These are phyloP conservation scores for Gallinago undulata DNA, from an alignment of 2,113 vertebrate species.

Conservation along the genomic window DNA sequence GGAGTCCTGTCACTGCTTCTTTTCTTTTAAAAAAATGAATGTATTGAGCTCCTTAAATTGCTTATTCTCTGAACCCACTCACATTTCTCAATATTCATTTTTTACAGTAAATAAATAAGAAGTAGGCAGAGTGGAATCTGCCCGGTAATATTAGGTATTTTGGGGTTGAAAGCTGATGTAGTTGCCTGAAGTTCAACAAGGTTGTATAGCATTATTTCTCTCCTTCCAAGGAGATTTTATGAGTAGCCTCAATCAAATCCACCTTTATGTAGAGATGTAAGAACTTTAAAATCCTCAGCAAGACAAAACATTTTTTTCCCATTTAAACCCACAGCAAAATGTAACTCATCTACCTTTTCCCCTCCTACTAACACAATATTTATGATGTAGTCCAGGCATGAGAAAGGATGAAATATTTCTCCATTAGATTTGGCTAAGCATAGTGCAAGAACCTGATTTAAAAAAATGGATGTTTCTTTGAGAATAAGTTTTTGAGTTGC, in stretches of 20 bases:
- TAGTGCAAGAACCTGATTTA: neutral
- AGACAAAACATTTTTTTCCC: neutral
- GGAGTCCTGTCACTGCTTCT: neutral
- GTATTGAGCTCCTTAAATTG: neutral
- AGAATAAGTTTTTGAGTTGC: neutral
- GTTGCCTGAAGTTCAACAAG: neutral
- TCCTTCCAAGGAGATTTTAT: neutral
- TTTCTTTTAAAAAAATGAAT: neutral
- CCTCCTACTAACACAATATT: neutral
- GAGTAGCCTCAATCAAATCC: neutral
- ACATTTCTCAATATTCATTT: constrained; percentile 4
- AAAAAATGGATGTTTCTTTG: neutral
- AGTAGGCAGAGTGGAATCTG: neutral
- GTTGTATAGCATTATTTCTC: neutral
- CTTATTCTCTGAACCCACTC: neutral
- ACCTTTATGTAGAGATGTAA: neutral
- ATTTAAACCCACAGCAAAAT: neutral
- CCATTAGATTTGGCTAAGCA: neutral
- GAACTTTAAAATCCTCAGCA: neutral
- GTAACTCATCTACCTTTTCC: neutral
- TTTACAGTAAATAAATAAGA: neutral
- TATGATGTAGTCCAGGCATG: neutral
- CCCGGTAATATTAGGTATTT: neutral
- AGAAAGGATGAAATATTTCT: neutral
- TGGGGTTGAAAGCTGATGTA: neutral